Base-by-base conservation (phyloP, 1,140 invertebrate species). In the Aricia agestis region DNA sequence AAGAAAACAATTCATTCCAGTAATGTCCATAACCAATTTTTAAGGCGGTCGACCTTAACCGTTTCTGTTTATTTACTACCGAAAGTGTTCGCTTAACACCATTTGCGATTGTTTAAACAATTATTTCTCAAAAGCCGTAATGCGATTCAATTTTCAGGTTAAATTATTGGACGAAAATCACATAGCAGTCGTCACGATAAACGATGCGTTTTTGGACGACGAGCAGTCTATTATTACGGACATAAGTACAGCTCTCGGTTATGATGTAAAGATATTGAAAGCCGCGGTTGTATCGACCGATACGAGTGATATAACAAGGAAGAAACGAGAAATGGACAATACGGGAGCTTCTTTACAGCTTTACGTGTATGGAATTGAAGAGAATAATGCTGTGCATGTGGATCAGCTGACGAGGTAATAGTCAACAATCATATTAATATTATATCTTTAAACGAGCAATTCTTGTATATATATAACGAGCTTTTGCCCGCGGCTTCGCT, bases 351-450 rank as follows among this genome's bases (percentile, higher is more conserved):
- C 82, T 11, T 66, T 91, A 32, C 82, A 85, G 73, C 74, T 91
- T 19, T 85, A 81, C 74, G 77, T 90, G 31, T 91, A 91, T 76
- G 89, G 87, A 70, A 71, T 91, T 67, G 73, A 76, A n/a, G 72
- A 83, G 66, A 77, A 72, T 19, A 79, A 86, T 76, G 82, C 83
- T 41, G 81, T 91, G 32, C 65, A 77, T 52, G 84, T 87, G 0
- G 67, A 77, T 36, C 75, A 69, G 57, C 80, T 91, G 9, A 79
- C 71, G 11, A 71, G 72, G 82, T 85, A 78, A 74, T 17, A 42
- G 13, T 41, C 36, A n/a, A 9, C 3, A 31, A 15, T 5, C 25
- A 57, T 25, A 25, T 2, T 25, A 25, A 25, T 36, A 36, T 6
- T 36, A 9, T 36, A 32, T 6, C 32, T 32, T 32, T 32, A 32